Evolutionary conservation across 2,888 invertebrate species (phyloP), one percentile per base, ranked within the genome.

Genomic region (Tholera decimalis): DNA sequence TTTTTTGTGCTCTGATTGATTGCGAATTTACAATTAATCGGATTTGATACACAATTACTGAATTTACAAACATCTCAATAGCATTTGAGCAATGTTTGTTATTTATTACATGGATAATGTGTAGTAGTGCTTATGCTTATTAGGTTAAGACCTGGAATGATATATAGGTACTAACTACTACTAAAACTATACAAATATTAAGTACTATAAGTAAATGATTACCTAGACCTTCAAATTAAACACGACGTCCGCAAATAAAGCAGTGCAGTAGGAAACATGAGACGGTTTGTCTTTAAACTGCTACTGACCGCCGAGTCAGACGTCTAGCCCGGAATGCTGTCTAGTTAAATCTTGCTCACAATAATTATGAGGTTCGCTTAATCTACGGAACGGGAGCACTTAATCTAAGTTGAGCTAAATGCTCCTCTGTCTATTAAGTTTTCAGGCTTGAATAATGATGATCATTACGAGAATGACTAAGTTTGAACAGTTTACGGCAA

Each of bases 261-360:
- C 71, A 60, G 64, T 62, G 72, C 58, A 51, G 22, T 63, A 49
- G 65, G 72, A 56, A 75, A 79, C 62, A 44, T 47, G 69, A 79
- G 79, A 80, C 68, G 46, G 75, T 63, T 65, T 69, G 80, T 72
- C 78, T 78, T 51, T 47, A 35, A 43, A 26, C 59, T 41, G 63
- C 56, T 68, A 65, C 51, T 47, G 66, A 64, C 55, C 63, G 59
- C 54, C 65, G 15, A 63, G 53, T 59, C 66, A 63, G 72, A 80
- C 78, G 78, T 72, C 80, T 80, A 47, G 68, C 54, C 55, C 47
- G 43, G 46, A 66, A 54, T 43, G 37, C 61, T 30, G 63, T 60
- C 61, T 74, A 49, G 50, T 35, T 54, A 35, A 46, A 13, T 57
- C 56, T 65, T n/a, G 49, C 30, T 37, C 22, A 54, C 33, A 51